These are phyloP conservation scores for Electrona antarctica DNA, from an alignment of 2,113 vertebrate genomes.

Conservation along the genomic window DNA sequence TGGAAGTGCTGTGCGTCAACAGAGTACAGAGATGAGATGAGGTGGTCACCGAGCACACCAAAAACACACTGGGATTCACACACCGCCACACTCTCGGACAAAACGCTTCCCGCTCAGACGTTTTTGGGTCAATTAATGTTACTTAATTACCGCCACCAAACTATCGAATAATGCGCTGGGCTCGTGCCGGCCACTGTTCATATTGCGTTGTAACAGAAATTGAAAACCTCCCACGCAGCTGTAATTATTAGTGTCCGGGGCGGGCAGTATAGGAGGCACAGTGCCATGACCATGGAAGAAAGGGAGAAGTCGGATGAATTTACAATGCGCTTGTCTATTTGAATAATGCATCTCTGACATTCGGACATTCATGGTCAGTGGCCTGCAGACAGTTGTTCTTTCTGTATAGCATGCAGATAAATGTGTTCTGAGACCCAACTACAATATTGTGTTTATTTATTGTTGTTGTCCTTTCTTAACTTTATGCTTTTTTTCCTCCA, in stretches of 20 bases:
- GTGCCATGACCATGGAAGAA: constrained; percentile 25
- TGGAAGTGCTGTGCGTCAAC: no score
- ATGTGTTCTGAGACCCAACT: not conserved
- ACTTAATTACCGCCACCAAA: constrained; percentile 60
- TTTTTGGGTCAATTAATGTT: constrained; percentile 45
- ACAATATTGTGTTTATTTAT: not conserved
- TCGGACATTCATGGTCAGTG: not conserved
- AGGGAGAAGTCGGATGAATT: constrained; percentile 24
- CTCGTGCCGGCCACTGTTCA: constrained; percentile 61
- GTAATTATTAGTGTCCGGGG: constrained; percentile 62
- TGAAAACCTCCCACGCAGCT: constrained; percentile 61
- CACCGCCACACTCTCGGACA: constrained; percentile 39
- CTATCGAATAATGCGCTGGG: constrained; percentile 54
- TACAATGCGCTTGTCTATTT: constrained; percentile 31
- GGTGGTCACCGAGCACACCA: no score
- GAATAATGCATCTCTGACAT: constrained; percentile 23
- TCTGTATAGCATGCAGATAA: not conserved
- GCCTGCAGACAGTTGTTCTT: no score
- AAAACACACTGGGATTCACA: no score
- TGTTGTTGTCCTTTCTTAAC: no score
- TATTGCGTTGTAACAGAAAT: constrained; percentile 50
- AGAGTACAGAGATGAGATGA: no score
- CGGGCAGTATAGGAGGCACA: constrained; percentile 38
- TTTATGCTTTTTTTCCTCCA: not conserved
- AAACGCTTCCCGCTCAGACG: constrained; percentile 56